A percentile compares a stretch with the other conserved stretches of the same genome.
These are phyloP conservation scores for Oasisia sp. DNA, from an alignment of 2,888 invertebrate genomes.

Conservation along the genomic window DNA sequence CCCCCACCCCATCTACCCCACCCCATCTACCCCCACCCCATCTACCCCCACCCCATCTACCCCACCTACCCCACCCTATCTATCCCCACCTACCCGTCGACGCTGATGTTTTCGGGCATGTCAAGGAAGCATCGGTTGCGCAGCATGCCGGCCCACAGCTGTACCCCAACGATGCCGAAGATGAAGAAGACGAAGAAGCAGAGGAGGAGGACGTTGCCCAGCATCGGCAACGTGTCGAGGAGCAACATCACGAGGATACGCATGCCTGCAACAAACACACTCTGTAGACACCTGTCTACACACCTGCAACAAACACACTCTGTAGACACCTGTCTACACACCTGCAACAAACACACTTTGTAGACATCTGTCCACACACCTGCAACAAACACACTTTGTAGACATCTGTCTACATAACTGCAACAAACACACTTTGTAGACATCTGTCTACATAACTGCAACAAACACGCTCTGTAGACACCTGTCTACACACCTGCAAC, in stretches of 20 bases:
- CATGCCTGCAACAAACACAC: constrained; percentile 81
- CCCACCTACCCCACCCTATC: no score
- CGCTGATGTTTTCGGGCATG: constrained; percentile 39
- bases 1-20: no score
- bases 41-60: no score
- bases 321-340: background rate
- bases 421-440: background rate
- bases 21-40: background rate
- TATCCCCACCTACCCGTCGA: constrained; percentile 29
- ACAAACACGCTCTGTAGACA: background rate
- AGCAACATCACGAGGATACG: constrained; percentile 97
- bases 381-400: background rate
- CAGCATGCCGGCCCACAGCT: constrained; percentile 98
- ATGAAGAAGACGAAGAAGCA: constrained; percentile 99
- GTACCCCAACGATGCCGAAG: constrained; percentile 99
- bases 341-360: background rate
- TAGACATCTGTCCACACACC: background rate
- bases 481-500: background rate
- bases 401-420: background rate
- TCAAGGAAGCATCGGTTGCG: constrained; percentile 91
- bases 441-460: background rate
- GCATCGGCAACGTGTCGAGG: constrained; percentile 97
- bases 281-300: background rate
- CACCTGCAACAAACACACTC: background rate
- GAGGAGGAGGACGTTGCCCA: constrained; percentile 93